These are phyloP conservation scores for Drosophila anomalata DNA, from an alignment of 2,888 invertebrate genomes.

Conservation along the genomic window DNA sequence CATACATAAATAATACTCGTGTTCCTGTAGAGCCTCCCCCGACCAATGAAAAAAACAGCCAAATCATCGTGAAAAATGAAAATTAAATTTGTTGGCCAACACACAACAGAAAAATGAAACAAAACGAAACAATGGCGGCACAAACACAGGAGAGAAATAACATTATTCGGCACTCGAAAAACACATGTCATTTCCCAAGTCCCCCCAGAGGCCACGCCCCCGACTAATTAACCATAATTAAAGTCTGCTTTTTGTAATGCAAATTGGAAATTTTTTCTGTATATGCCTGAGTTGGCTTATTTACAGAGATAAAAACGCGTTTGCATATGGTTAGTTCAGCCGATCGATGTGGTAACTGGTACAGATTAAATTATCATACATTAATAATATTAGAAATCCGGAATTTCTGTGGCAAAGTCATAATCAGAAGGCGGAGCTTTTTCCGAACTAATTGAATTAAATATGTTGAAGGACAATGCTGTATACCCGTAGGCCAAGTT, in stretches of 20 bases:
- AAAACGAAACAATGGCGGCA: neutral
- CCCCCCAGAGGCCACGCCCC: conserved; percentile 16
- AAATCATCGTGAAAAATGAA: conserved; percentile 67
- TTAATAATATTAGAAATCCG: conserved; percentile 24
- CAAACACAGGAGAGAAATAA: conserved; percentile 13
- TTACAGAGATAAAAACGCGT: conserved; percentile 4
- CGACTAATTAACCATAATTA: conserved; percentile 47
- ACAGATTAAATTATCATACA: conserved; percentile 23
- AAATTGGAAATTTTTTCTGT: conserved; percentile 29
- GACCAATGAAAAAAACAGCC: conserved; percentile 41
- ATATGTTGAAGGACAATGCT: conserved; percentile 6
- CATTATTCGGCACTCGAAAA: conserved; percentile 57
- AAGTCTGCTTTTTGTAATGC: conserved; percentile 35
- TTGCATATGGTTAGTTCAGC: conserved; percentile 19
- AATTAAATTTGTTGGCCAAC: conserved; percentile 56
- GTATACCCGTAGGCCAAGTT: neutral
- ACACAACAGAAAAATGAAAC: conserved; percentile 12
- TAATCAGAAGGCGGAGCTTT: neutral
- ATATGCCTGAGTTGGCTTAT: neutral
- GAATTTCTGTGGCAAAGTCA: neutral
- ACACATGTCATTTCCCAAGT: conserved; percentile 64
- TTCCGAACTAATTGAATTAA: conserved; percentile 11
- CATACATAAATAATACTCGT: neutral
- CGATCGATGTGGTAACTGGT: conserved; percentile 38
- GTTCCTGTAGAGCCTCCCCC: neutral